These are phyloP conservation scores for Diaprepes abbreviatus DNA, from an alignment of 2,888 invertebrate genomes.

Conservation along the genomic window DNA sequence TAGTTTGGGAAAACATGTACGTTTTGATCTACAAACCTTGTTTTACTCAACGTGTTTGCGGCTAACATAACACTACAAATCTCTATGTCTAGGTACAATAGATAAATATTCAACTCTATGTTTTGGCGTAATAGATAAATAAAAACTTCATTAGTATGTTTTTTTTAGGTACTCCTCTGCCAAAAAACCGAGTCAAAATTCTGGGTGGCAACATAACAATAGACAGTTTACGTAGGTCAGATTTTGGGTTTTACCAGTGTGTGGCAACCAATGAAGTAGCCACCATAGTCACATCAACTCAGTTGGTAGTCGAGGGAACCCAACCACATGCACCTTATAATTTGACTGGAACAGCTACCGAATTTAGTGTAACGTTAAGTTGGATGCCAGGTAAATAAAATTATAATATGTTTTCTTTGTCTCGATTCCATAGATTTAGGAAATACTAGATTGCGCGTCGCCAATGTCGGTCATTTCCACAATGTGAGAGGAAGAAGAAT, in stretches of 20 bases:
- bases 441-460: no score
- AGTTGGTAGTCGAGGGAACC: slow-evolving; percentile 85
- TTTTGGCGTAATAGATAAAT: background rate
- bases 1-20: no score
- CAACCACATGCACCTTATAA: slow-evolving; percentile 98
- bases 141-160: no score
- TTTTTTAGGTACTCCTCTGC: slow-evolving; percentile 73
- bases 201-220: slow-evolving; percentile 93
- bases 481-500: no score
- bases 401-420: no score
- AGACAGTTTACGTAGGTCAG: slow-evolving; percentile 86
- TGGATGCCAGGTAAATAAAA: slow-evolving; percentile 90
- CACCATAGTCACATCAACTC: slow-evolving; percentile 91
- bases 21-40: no score
- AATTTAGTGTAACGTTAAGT: slow-evolving; percentile 89
- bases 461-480: no score
- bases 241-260: slow-evolving; percentile 97
- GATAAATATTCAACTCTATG: no score
- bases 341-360: slow-evolving; percentile 87
- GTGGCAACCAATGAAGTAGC: slow-evolving; percentile 96
- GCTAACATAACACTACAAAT: no score
- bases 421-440: no score
- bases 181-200: slow-evolving; percentile 83
- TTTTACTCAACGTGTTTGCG: no score
- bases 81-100: no score